phyloP scores from a whole-genome alignment of 53 echinoderm and acorn worm species.

The Temnopleurus reevesii region DNA sequence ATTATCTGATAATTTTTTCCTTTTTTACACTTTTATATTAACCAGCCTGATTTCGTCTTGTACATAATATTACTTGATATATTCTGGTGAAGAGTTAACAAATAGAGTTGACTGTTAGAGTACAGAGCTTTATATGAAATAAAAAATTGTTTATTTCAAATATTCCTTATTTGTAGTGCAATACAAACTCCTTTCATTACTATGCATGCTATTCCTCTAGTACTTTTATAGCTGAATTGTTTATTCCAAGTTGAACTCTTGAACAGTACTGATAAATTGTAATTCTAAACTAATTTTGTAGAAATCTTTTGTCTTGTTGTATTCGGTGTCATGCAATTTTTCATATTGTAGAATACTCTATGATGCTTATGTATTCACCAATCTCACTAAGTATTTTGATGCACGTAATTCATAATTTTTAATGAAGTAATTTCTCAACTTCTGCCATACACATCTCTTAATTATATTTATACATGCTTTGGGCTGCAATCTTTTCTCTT shows the following conservation, averaged over 20 bases:
- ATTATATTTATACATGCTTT: too few relatives aligned
- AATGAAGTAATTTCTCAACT: too few relatives aligned
- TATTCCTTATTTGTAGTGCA: slow-evolving; percentile 11
- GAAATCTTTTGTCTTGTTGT: too few relatives aligned
- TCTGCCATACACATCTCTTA: too few relatives aligned
- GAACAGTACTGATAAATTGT: background rate
- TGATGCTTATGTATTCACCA: too few relatives aligned
- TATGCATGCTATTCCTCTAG: background rate
- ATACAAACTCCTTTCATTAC: background rate
- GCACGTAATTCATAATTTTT: too few relatives aligned
- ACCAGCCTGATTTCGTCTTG: background rate
- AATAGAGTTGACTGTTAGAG: background rate
- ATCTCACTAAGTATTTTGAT: too few relatives aligned
- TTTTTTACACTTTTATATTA: background rate
- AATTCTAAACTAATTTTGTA: background rate
- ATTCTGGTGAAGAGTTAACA: background rate
- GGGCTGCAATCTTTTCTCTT: too few relatives aligned
- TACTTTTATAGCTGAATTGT: background rate
- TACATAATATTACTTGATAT: background rate
- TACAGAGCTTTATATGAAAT: background rate
- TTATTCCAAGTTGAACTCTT: background rate
- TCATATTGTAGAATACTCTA: too few relatives aligned
- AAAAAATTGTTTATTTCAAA: background rate
- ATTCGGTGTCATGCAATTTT: too few relatives aligned
- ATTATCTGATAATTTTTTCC: background rate